A percentile compares a stretch with the other conserved stretches of the same genome.
phyloP scores from a whole-genome alignment of 30 jellyfish, hydroid and myxozoan species.

The Catostylus mosaicus region DNA sequence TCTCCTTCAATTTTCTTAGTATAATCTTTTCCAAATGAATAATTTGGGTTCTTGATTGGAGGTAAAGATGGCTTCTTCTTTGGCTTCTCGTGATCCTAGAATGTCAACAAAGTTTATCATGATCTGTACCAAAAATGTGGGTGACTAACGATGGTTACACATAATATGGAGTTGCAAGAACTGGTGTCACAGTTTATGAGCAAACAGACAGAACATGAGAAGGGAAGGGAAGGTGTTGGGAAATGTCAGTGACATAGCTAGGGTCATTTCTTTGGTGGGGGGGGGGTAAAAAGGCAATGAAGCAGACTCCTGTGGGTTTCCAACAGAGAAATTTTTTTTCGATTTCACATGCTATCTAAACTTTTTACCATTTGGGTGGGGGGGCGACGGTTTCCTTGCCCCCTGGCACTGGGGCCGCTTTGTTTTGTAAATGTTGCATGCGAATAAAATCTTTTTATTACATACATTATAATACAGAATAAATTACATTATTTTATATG shows the following conservation, averaged over 20 bases:
- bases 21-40: constrained; percentile 77
- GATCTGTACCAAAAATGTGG: background rate
- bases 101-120: background rate
- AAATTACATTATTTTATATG: too few relatives aligned
- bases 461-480: background rate
- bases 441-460: background rate
- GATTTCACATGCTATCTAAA: too few relatives aligned
- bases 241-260: background rate
- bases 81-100: constrained; percentile 42
- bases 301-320: too few relatives aligned
- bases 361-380: too few relatives aligned
- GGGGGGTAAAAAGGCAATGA: background rate
- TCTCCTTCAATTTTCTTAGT: constrained; percentile 94
- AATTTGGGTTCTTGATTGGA: constrained; percentile 59
- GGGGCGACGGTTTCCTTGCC: too few relatives aligned
- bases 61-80: constrained; percentile 55
- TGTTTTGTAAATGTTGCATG: too few relatives aligned
- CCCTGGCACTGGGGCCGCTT: too few relatives aligned
- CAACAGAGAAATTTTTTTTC: too few relatives aligned
- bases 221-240: background rate
- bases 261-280: background rate
- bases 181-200: background rate
- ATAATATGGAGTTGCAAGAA: background rate
- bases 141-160: background rate
- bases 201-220: background rate